Percentiles rank a stretch among this genome's conserved stretches.
These are phyloP conservation scores for Erebia epiphron DNA, from an alignment of 2,888 invertebrate genomes.

Conservation along the genomic window DNA sequence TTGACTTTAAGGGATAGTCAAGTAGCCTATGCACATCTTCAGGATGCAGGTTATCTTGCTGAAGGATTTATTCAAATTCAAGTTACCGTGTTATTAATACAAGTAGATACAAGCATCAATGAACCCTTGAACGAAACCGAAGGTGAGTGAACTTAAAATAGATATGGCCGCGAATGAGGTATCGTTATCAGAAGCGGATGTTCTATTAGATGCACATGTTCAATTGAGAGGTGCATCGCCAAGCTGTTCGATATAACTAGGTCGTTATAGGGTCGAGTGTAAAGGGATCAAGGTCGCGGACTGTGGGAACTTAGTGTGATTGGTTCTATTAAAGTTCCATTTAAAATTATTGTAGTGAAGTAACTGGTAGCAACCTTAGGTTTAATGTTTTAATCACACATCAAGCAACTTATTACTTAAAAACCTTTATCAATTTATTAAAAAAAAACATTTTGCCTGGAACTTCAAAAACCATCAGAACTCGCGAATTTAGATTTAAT, in stretches of 20 bases:
- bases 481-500: too few species aligned
- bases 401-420: too few species aligned
- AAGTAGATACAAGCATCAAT: neutral
- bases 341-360: neutral
- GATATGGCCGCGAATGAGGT: conserved; percentile 18
- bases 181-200: conserved; percentile 36
- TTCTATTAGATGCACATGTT: conserved; percentile 45
- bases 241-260: conserved; percentile 55
- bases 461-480: too few species aligned
- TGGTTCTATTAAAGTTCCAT: neutral
- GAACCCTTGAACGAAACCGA: conserved; percentile 2
- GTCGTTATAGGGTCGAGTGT: conserved; percentile 52
- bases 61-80: neutral
- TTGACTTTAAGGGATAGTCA: too few species aligned
- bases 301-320: neutral
- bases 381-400: neutral
- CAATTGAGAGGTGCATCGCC: conserved; percentile 59
- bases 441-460: too few species aligned
- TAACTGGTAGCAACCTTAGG: neutral
- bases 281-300: conserved; percentile 55
- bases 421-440: too few species aligned
- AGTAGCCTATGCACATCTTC: too few species aligned
- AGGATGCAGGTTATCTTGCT: too few species aligned
- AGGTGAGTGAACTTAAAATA: conserved; percentile 12
- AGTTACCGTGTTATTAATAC: neutral